Evolutionary conservation across 2,797 vertebrate genomes (phyloP).

Genomic region (Iguana delicatissima): DNA sequence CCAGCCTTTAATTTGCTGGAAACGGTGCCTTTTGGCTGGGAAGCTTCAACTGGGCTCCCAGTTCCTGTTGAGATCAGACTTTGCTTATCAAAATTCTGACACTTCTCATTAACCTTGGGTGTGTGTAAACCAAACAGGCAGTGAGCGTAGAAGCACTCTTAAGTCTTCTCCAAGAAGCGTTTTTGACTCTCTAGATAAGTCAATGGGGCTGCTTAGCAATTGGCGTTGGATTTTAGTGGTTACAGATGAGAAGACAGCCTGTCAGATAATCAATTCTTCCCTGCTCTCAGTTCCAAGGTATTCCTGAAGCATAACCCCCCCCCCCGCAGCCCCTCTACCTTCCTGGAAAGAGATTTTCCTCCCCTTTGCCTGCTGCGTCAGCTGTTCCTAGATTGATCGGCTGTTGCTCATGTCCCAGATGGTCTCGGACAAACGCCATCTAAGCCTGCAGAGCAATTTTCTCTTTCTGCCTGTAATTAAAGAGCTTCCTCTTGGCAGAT

Average conservation of each 20-base stretch:
- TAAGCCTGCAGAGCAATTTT: not conserved
- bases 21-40: not conserved
- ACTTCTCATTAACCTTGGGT: too few species aligned
- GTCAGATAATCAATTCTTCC: not conserved
- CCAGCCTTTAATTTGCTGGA: not conserved
- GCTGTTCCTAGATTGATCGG: not conserved
- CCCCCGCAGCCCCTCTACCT: too few species aligned
- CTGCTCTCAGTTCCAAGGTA: not conserved
- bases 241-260: not conserved
- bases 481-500: not conserved
- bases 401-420: accelerated
- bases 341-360: not conserved
- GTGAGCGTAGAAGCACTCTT: not conserved
- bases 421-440: not conserved
- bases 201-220: not conserved
- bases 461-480: conserved; percentile 13
- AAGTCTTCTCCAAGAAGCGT: not conserved
- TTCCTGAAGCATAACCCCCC: not conserved
- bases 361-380: not conserved
- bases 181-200: not conserved
- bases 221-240: not conserved
- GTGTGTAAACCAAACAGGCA: not conserved
- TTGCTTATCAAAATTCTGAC: not conserved
- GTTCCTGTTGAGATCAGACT: not conserved
- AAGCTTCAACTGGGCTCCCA: not conserved